Base-by-base conservation (phyloP, 2,888 invertebrate genomes). In the Trilocha varians region DNA sequence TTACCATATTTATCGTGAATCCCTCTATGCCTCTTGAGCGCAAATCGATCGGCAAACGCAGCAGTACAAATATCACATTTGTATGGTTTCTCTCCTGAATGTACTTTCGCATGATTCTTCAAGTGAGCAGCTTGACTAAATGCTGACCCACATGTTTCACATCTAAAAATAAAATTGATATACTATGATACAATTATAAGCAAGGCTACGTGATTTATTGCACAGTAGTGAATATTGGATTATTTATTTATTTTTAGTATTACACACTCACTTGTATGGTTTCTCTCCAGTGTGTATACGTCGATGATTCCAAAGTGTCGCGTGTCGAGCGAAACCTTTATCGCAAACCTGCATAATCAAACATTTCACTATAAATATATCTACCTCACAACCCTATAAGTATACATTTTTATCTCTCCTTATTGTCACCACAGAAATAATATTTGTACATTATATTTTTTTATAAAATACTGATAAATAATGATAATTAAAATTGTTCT, bases 51-150 rank as follows among this genome's bases (percentile, higher is more conserved):
- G 16, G 94, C 93, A 70, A 95, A 95, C 40, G 94, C 94, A 35
- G 95, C 95, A 48, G 93, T 91, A 64, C 93, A 93, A 46, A 93
- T 93, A 73, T 93, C 93, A 74, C 93, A 93, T 61, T 93, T 92
- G 72, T 92, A 93, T 0, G 93, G 93, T 58, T 93, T 93, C 75
- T 93, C 93, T 2, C 93, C 93, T 1, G 92, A 92, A 74, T 93
- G 93, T 44, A 93, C 89, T 77, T 95, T 95, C 39, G 94, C 94
- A 65, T 95, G 95, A 73, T 95, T 95, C 72, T 95, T 95, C 45
- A 95, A 86, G 75, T 95, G 95, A 17, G 95, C 95, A 16, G 95
- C 95, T 76, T 95, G 95, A 70, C 94, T 95, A 71, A 95, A 95
- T 43, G 94, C 94, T 16, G 93, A 94, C n/a, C 94, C 94, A 67